phyloP scores from a whole-genome alignment of 2,888 invertebrate species.

The Tortricodes alternella region DNA sequence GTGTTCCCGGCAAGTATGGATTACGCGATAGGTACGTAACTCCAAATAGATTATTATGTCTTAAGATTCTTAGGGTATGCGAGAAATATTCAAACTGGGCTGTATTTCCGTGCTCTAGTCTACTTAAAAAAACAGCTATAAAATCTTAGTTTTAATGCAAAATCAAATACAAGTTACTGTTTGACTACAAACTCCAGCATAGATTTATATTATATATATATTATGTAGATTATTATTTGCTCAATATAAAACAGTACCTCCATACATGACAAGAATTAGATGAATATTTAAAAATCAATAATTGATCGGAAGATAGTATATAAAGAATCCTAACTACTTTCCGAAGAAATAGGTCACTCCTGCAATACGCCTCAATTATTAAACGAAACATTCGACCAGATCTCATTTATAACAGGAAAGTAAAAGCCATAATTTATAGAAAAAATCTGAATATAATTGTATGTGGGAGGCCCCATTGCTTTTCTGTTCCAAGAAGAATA shows the following conservation, averaged over 20 bases:
- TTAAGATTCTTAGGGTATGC: neutral
- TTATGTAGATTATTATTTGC: conserved; percentile 12
- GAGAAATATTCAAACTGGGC: conserved; percentile 1
- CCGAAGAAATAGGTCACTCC: no score
- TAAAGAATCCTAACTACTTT: no score
- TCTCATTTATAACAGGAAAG: no score
- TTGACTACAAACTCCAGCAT: neutral
- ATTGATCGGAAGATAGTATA: no score
- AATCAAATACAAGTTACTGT: neutral
- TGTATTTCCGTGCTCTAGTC: neutral
- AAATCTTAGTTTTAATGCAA: neutral
- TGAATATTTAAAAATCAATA: neutral
- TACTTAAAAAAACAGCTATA: neutral
- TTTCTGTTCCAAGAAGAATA: no score
- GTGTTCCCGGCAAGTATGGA: neutral
- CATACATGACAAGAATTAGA: conserved; percentile 23
- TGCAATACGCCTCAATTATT: no score
- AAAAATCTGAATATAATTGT: no score
- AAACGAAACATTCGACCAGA: no score
- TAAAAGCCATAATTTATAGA: no score
- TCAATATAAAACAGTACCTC: conserved; percentile 24
- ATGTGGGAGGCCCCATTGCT: no score
- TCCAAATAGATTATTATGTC: neutral
- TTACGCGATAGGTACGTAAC: conserved; percentile 13
- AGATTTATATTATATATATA: neutral